phyloP scores from a whole-genome alignment of 1,140 invertebrate genomes.

The Drosophila rhopaloa region DNA sequence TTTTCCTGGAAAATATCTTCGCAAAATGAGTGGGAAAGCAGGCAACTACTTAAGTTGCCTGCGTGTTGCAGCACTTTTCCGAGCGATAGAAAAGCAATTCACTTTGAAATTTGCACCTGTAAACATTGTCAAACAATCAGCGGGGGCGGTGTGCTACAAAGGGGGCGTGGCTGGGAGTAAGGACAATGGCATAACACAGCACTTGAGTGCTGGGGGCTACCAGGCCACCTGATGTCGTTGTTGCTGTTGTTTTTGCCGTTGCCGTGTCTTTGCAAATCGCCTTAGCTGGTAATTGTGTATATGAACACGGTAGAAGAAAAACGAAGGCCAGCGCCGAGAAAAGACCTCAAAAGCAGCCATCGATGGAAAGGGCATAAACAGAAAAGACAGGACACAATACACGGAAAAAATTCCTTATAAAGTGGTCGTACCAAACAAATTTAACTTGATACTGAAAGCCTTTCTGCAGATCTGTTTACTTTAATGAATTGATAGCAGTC shows the following conservation, averaged over 20 bases:
- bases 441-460: too few species aligned
- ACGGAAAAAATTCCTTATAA: constrained; percentile 2
- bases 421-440: too few species aligned
- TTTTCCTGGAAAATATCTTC: constrained; percentile 51
- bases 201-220: constrained; percentile 64
- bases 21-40: constrained; percentile 7
- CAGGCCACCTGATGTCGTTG: constrained; percentile 58
- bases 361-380: constrained; percentile 14
- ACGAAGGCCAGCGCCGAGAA: constrained; percentile 14
- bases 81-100: constrained; percentile 81
- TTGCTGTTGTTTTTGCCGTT: constrained; percentile 39
- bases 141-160: constrained; percentile 6
- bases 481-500: too few species aligned
- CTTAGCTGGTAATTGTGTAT: constrained; percentile 82
- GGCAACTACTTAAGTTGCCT: constrained; percentile 57
- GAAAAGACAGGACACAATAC: constrained; percentile 26
- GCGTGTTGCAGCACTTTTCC: constrained; percentile 80
- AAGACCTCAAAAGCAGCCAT: constrained; percentile 26
- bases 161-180: constrained; percentile 26
- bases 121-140: constrained; percentile 77
- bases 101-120: constrained; percentile 83
- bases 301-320: constrained; percentile 62
- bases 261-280: constrained; percentile 69
- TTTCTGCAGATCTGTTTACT: too few species aligned
- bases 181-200: constrained; percentile 71